Evolutionary conservation across 2,888 invertebrate species (phyloP).

Genomic region (Catocala sponsa): DNA sequence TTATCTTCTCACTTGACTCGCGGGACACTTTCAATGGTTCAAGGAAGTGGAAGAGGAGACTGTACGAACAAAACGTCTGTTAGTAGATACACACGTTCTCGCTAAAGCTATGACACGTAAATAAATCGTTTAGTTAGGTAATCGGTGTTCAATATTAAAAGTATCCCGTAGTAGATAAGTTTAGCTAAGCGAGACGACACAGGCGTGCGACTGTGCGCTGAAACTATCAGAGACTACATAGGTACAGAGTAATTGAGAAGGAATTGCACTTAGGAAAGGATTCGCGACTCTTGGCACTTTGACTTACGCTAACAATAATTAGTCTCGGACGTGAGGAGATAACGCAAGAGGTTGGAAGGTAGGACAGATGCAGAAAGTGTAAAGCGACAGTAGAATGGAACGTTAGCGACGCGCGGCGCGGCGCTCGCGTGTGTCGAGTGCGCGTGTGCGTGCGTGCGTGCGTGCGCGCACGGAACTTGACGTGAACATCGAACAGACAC

Average conservation of each 20-base stretch:
- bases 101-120: conserved; percentile 41
- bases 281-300: conserved; percentile 84
- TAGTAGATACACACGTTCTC: conserved; percentile 35
- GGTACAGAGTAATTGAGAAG: conserved; percentile 74
- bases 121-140: conserved; percentile 22
- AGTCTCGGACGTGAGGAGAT: conserved; percentile 48
- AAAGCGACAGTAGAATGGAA: conserved; percentile 32
- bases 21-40: conserved; percentile 67
- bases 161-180: conserved; percentile 60
- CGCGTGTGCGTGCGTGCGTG: neutral
- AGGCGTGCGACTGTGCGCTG: conserved; percentile 41
- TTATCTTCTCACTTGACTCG: conserved; percentile 68
- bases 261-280: conserved; percentile 82
- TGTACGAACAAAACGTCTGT: conserved; percentile 35
- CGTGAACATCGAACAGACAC: conserved; percentile 60
- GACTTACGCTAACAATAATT: conserved; percentile 79
- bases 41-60: conserved; percentile 33
- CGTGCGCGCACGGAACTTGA: neutral
- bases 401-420: conserved; percentile 8
- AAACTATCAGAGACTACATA: conserved; percentile 52
- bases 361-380: conserved; percentile 10
- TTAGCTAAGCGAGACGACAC: conserved; percentile 66
- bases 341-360: conserved; percentile 37
- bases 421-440: neutral
- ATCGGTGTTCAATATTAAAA: conserved; percentile 54